Conservation (phyloP, 2,113 vertebrate genomes). For the Platycercus adscitus region DNA sequence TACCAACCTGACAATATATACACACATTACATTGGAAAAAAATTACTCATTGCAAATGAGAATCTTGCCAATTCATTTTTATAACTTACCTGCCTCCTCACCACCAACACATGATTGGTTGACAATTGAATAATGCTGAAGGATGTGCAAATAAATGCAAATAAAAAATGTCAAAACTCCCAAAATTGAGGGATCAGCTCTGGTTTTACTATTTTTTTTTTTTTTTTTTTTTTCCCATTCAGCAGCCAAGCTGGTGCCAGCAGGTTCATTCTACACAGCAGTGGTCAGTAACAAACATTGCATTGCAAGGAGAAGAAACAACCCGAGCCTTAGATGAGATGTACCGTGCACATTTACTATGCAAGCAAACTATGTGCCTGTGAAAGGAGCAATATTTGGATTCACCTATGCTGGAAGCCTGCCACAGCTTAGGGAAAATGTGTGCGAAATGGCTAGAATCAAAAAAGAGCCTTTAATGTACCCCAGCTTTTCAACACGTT, state of each 20-base stretch:
- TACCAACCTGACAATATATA: not conserved
- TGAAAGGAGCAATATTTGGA: not conserved
- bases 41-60: not conserved
- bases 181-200: not conserved
- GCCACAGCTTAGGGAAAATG: slow-evolving; percentile 6
- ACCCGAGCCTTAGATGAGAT: not conserved
- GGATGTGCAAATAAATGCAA: slow-evolving; percentile 3
- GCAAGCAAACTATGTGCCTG: not conserved
- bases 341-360: not conserved
- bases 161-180: not conserved
- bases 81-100: not conserved
- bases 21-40: not conserved
- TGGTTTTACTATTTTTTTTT: not conserved
- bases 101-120: not conserved
- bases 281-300: not conserved
- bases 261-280: not conserved
- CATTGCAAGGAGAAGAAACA: not conserved
- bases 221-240: not conserved
- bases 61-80: slow-evolving; percentile 6
- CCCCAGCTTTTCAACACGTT: slow-evolving; percentile 4
- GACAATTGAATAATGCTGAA: not conserved
- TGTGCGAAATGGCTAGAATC: slow-evolving; percentile 27
- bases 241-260: not conserved
- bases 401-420: not conserved
- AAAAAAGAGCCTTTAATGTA: slow-evolving; percentile 28